A percentile compares a stretch with the other conserved stretches of the same genome.
These are phyloP conservation scores for Dolichoris vasculosae DNA, from an alignment of 1,140 invertebrate species.

Conservation along the genomic window DNA sequence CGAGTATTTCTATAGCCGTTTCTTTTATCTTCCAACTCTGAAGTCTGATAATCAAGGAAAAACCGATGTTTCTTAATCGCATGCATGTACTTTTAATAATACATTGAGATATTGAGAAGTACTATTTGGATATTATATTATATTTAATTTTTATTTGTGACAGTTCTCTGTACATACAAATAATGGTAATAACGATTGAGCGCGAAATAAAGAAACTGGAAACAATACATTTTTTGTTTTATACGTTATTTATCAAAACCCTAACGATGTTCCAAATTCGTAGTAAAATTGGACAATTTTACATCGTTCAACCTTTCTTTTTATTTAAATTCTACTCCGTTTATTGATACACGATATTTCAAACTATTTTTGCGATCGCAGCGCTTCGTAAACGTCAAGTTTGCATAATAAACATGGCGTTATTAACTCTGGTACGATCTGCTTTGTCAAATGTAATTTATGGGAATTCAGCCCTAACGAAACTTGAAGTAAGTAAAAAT, in stretches of 20 bases:
- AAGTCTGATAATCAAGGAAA: conserved; percentile 41
- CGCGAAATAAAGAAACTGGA: conserved; percentile 70
- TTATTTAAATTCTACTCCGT: neutral
- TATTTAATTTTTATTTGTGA: conserved; percentile 63
- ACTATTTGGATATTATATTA: conserved; percentile 21
- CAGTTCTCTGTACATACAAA: conserved; percentile 69
- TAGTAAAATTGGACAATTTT: conserved; percentile 28
- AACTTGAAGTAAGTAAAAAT: conserved; percentile 56
- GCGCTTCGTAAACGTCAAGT: neutral
- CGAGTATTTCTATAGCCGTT: conserved; percentile 50
- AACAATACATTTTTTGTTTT: conserved; percentile 54
- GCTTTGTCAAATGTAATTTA: conserved; percentile 53
- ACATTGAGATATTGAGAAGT: neutral
- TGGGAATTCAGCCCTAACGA: conserved; percentile 39
- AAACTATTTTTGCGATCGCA: neutral
- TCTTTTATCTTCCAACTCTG: conserved; percentile 54
- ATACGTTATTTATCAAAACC: neutral
- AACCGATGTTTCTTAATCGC: conserved; percentile 41
- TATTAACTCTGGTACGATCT: conserved; percentile 45
- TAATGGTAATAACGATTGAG: conserved; percentile 67
- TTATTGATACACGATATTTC: too few relatives aligned
- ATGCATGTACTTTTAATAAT: conserved; percentile 30
- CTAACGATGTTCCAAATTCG: neutral
- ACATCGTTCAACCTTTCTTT: neutral
- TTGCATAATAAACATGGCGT: conserved; percentile 55